These are phyloP conservation scores for Parotia lawesii DNA, from an alignment of 2,113 vertebrate genomes.

Conservation along the genomic window DNA sequence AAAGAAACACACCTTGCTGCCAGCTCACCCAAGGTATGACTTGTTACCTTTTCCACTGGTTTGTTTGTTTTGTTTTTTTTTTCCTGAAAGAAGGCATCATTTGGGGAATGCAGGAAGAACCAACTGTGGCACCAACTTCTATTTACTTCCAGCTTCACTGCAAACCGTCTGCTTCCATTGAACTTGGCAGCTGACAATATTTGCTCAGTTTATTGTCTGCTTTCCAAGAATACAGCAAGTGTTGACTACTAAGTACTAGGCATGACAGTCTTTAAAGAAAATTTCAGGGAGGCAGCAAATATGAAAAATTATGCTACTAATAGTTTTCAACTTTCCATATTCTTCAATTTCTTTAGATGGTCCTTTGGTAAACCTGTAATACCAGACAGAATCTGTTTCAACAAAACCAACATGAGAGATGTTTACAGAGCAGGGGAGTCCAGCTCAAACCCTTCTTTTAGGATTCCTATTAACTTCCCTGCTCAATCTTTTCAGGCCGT, in stretches of 20 bases:
- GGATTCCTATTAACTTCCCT: neutral
- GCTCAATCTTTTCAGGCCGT: neutral
- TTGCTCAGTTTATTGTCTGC: slow-evolving; percentile 57
- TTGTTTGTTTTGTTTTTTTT: neutral
- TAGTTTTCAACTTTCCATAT: neutral
- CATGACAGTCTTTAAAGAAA: slow-evolving; percentile 4
- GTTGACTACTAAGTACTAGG: slow-evolving; percentile 23
- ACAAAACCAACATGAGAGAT: neutral
- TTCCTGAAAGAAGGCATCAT: neutral
- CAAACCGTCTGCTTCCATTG: slow-evolving; percentile 37
- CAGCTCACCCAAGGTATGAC: neutral
- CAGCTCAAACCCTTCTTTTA: neutral
- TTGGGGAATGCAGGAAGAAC: neutral
- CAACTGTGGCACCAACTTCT: slow-evolving; percentile 32
- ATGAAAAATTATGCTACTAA: neutral
- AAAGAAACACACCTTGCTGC: neutral
- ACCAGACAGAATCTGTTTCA: neutral
- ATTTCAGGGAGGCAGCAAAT: slow-evolving; percentile 25
- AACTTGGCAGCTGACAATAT: slow-evolving; percentile 56
- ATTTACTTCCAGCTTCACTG: slow-evolving; percentile 47
- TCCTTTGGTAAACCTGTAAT: neutral
- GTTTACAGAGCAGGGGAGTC: neutral
- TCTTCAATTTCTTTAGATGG: neutral
- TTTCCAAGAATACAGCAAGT: slow-evolving; percentile 53
- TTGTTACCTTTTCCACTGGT: neutral